These are phyloP conservation scores for Cacatua alba DNA, from an alignment of 2,113 vertebrate genomes.

Conservation along the genomic window DNA sequence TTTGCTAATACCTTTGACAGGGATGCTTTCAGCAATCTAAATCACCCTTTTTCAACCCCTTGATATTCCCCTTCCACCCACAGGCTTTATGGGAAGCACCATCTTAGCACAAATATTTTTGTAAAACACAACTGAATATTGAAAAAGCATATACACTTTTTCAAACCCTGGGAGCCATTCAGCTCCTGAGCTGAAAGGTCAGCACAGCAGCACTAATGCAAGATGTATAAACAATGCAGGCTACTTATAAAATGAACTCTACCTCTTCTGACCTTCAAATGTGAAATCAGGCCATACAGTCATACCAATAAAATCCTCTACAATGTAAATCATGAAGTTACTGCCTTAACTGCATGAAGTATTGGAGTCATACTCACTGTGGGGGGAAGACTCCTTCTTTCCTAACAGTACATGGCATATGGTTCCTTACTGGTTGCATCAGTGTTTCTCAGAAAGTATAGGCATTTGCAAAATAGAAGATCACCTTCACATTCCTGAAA, in stretches of 20 bases:
- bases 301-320: neutral
- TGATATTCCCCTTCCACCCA: neutral
- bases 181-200: constrained; percentile 1
- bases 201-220: neutral
- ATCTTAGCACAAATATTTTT: neutral
- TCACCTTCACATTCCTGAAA: neutral
- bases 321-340: neutral
- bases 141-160: neutral
- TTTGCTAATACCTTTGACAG: neutral
- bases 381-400: neutral
- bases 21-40: neutral
- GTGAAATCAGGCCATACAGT: neutral
- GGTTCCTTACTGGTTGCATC: neutral
- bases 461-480: neutral
- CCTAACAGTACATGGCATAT: neutral
- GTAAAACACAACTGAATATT: neutral
- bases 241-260: neutral
- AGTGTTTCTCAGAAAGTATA: neutral
- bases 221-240: neutral
- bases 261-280: neutral
- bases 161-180: neutral
- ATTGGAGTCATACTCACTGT: neutral
- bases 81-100: neutral
- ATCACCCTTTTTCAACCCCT: neutral
- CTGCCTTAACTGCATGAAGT: neutral